Evolutionary conservation across 2,113 vertebrate genomes (phyloP), one percentile per base, ranked within the genome.

Genomic region (Onychostruthus taczanowskii): DNA sequence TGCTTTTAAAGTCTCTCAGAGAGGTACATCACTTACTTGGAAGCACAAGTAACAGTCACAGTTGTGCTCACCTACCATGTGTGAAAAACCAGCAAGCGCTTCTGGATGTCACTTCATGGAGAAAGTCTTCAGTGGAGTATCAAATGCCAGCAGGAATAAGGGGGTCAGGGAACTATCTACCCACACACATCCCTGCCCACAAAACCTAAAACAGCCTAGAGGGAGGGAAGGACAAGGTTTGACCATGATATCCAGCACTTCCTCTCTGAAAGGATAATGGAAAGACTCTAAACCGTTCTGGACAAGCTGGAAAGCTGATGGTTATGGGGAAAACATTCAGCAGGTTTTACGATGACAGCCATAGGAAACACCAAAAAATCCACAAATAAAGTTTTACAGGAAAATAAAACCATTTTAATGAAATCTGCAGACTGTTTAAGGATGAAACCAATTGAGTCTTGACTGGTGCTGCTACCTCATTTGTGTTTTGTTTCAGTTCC

Each of bases 331-430:
- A 93, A 93, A 77, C 58, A 75, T 44, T 59, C 37, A 61, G 53
- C 20, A 79, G 62, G 23, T 61, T 72, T 59, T 64, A 82, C 24
- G 33, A 84, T 1, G 1, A 87, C 68, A 77, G 63, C 30, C 72
- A 74, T 2, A n/a, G 30, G 47, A 93, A 86, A 88, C 46, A 19
- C 52, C 14, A 35, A 84, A 93, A 93, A 90, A 90, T 39, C 39
- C 55, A 90, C 50, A 91, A 91, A 83, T 30, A 74, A 84, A 62
- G 33, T 37, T 93, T 59, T 75, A 84, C 46, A 55, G 37, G 67
- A 81, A 67, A 68, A 87, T 11, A 76, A 49, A 90, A 50, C n/a
- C 0, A 74, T 63, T 74, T 77, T 77, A 81, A 94, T 87, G 80
- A 78, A 78, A 87, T 68, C 30, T 44, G 53, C 73, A 81, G 76